These are phyloP conservation scores for Crossocerus cetratus DNA, from an alignment of 2,888 invertebrate genomes.

Conservation along the genomic window DNA sequence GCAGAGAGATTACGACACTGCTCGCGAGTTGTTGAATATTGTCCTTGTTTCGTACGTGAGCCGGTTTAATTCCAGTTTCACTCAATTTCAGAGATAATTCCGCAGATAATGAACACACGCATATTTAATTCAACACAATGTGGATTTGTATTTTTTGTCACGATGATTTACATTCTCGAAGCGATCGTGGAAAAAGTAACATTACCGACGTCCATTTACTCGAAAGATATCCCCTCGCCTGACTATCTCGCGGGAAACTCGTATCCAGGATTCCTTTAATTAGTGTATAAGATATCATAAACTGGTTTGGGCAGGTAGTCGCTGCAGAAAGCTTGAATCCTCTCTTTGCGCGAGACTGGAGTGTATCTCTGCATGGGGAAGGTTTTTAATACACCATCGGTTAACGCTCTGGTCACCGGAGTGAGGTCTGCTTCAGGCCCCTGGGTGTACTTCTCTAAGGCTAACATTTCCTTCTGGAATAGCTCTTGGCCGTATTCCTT, in stretches of 20 bases:
- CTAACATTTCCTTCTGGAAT: conserved; percentile 88
- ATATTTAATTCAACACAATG: background rate
- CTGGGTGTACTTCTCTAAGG: conserved; percentile 88
- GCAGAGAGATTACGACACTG: too few relatives aligned
- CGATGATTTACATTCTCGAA: too few relatives aligned
- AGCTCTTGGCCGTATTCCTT: conserved; percentile 89
- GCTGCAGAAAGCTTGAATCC: conserved; percentile 87
- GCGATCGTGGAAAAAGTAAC: background rate
- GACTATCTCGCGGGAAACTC: background rate
- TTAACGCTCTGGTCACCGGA: conserved; percentile 86
- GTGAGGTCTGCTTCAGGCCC: conserved; percentile 86
- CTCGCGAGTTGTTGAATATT: too few relatives aligned
- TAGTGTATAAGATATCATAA: conserved; percentile 86
- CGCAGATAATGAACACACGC: background rate
- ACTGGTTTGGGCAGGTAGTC: conserved; percentile 89
- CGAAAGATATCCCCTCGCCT: background rate
- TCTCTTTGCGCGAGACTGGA: conserved; percentile 87
- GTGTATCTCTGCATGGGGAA: conserved; percentile 91
- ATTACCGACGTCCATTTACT: background rate
- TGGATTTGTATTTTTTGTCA: background rate
- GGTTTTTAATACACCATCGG: conserved; percentile 87
- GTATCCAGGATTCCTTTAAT: conserved; percentile 28
- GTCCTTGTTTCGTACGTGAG: too few relatives aligned
- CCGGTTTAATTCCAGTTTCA: too few relatives aligned
- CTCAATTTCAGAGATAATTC: too few relatives aligned